Evolutionary conservation across 2,888 invertebrate species (phyloP).

Genomic region (Calliphora vomitoria): DNA sequence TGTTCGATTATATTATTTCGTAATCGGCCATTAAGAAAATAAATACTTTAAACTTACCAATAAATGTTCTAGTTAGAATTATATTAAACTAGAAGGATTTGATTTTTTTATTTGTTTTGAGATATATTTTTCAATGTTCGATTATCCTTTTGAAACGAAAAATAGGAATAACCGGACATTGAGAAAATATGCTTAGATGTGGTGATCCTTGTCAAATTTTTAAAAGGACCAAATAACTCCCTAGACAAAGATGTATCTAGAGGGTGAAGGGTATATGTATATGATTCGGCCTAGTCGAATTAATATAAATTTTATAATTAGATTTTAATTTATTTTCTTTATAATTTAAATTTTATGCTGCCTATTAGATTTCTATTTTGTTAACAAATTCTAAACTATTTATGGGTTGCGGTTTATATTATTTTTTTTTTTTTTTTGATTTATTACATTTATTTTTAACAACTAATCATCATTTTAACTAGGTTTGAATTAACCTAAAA

Average conservation of each 20-base stretch:
- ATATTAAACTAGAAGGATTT: too few species aligned
- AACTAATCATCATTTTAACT: slow-evolving; percentile 44
- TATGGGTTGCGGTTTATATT: slow-evolving; percentile 58
- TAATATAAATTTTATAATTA: slow-evolving; percentile 21
- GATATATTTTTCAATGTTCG: too few species aligned
- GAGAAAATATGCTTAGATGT: too few species aligned
- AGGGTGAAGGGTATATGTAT: slow-evolving; percentile 18
- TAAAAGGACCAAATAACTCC: too few species aligned
- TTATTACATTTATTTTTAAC: slow-evolving; percentile 5
- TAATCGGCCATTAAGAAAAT: too few species aligned
- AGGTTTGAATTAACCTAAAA: slow-evolving; percentile 29
- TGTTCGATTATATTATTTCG: too few species aligned
- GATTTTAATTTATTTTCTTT: slow-evolving; percentile 35
- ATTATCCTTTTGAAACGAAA: too few species aligned
- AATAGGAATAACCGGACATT: too few species aligned
- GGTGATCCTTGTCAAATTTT: too few species aligned
- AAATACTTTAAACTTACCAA: too few species aligned
- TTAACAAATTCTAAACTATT: slow-evolving; percentile 31
- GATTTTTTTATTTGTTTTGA: too few species aligned
- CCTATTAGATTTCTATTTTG: slow-evolving; percentile 49
- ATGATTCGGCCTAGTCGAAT: slow-evolving; percentile 17
- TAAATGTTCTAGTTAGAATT: too few species aligned
- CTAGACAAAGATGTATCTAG: neutral
- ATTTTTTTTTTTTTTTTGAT: neutral
- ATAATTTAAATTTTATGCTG: slow-evolving; percentile 33